Evolutionary conservation across 2,888 invertebrate genomes (phyloP).

Genomic region (Lepidocyrtoides sp.): DNA sequence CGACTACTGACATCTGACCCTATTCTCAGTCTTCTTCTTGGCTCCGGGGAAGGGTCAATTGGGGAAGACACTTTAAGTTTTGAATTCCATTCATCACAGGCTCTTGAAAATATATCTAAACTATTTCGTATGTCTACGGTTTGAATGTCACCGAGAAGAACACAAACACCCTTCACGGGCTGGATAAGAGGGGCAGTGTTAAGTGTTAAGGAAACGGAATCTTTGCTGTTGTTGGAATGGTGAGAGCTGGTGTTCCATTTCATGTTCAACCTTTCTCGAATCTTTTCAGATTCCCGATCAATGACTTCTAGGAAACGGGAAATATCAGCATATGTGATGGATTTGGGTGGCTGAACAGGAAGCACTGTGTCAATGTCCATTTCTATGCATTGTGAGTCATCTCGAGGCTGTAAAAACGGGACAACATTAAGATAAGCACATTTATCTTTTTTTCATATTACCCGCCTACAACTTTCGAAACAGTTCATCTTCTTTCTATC

Average conservation of each 20-base stretch:
- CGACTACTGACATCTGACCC: conserved; percentile 77
- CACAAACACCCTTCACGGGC: conserved; percentile 97
- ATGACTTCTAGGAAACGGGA: conserved; percentile 84
- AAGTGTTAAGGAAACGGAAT: conserved; percentile 85
- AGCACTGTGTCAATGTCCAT: conserved; percentile 93
- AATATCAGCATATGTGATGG: conserved; percentile 92
- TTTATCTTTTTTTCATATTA: too few relatives aligned
- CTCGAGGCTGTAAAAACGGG: conserved; percentile 88
- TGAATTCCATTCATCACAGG: conserved; percentile 87
- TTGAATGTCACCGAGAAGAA: conserved; percentile 95
- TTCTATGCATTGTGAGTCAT: conserved; percentile 93
- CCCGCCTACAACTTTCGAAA: too few relatives aligned
- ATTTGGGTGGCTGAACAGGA: conserved; percentile 91
- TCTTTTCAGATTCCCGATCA: conserved; percentile 82
- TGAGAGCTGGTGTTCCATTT: conserved; percentile 30
- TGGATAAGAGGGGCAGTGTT: conserved; percentile 93
- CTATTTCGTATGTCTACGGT: conserved; percentile 95
- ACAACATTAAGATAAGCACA: too few relatives aligned
- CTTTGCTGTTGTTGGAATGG: conserved; percentile 7
- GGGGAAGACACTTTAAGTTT: conserved; percentile 77
- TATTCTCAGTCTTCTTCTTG: conserved; percentile 80
- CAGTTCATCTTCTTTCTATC: too few relatives aligned
- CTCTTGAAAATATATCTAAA: conserved; percentile 90
- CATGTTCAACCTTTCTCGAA: conserved; percentile 81
- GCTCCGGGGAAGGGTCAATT: conserved; percentile 68